phyloP scores from a whole-genome alignment of 1,140 invertebrate genomes.

The Anthonomus grandis region DNA sequence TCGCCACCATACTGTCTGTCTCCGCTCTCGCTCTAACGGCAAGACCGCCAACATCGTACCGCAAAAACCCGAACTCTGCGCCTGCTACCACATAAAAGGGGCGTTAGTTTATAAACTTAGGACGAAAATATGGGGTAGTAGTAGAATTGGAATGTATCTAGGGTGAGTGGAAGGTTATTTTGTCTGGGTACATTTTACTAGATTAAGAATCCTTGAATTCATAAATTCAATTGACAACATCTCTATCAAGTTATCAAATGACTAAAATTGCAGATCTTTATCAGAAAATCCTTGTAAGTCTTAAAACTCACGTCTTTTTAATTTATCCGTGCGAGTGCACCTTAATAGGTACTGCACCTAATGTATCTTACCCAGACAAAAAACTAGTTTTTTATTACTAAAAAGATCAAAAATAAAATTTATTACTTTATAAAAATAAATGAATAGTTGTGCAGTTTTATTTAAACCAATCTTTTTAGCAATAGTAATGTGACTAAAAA shows the following conservation, averaged over 20 bases:
- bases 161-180: neutral
- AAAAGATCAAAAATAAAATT: too few relatives aligned
- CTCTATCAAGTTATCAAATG: neutral
- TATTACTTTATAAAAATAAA: too few relatives aligned
- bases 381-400: too few relatives aligned
- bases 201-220: neutral
- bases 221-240: neutral
- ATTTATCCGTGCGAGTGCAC: too few relatives aligned
- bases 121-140: neutral
- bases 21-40: slow-evolving; percentile 2
- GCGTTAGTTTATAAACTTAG: slow-evolving; percentile 11
- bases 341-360: too few relatives aligned
- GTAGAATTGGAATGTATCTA: neutral
- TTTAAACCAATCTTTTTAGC: too few relatives aligned
- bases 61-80: slow-evolving; percentile 22
- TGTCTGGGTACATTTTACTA: neutral
- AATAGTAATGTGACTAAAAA: too few relatives aligned
- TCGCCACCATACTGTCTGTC: slow-evolving; percentile 7
- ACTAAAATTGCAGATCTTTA: neutral
- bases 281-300: too few relatives aligned
- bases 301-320: too few relatives aligned
- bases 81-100: slow-evolving; percentile 27
- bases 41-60: slow-evolving; percentile 14
- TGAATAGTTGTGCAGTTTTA: too few relatives aligned
- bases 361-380: neutral